Percentiles rank a stretch among this genome's conserved stretches.
Conservation (phyloP, 2,797 vertebrate genomes). For the Periophthalmus magnuspinnatus region DNA sequence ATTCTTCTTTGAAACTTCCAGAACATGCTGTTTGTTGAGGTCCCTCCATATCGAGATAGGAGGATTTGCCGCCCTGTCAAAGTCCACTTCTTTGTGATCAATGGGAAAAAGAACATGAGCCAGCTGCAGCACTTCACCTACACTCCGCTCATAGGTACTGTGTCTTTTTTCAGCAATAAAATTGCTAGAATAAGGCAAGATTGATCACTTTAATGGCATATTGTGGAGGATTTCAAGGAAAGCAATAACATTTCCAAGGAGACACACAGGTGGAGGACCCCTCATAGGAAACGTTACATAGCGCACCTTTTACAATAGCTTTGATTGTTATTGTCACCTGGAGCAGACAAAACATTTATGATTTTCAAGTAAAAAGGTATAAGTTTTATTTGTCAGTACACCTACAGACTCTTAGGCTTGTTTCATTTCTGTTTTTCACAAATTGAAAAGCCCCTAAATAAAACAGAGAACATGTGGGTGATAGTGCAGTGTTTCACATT, state of each 20-base stretch:
- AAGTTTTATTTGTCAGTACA: background rate
- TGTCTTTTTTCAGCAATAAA: background rate
- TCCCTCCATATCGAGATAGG: constrained; percentile 89
- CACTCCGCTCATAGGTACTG: constrained; percentile 76
- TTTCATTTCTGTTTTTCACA: background rate
- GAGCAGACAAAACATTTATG: background rate
- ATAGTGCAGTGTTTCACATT: too few relatives aligned
- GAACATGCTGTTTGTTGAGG: constrained; percentile 92
- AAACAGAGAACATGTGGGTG: background rate
- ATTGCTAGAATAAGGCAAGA: too few relatives aligned
- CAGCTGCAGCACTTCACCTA: constrained; percentile 93
- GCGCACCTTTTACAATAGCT: too few relatives aligned
- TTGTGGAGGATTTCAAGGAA: too few relatives aligned
- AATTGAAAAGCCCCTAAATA: background rate
- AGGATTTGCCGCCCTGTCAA: constrained; percentile 82
- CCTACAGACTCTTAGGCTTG: background rate
- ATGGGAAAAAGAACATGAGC: constrained; percentile 92
- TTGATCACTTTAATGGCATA: too few relatives aligned
- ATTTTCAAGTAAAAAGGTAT: background rate
- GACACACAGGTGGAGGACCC: too few relatives aligned
- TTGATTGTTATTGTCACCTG: too few relatives aligned
- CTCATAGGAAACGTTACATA: too few relatives aligned
- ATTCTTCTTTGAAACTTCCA: constrained; percentile 40
- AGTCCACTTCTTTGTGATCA: constrained; percentile 93
- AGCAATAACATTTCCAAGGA: too few relatives aligned